Evolutionary conservation across 1,140 invertebrate species (phyloP).

Genomic region (Drosophila insularis): DNA sequence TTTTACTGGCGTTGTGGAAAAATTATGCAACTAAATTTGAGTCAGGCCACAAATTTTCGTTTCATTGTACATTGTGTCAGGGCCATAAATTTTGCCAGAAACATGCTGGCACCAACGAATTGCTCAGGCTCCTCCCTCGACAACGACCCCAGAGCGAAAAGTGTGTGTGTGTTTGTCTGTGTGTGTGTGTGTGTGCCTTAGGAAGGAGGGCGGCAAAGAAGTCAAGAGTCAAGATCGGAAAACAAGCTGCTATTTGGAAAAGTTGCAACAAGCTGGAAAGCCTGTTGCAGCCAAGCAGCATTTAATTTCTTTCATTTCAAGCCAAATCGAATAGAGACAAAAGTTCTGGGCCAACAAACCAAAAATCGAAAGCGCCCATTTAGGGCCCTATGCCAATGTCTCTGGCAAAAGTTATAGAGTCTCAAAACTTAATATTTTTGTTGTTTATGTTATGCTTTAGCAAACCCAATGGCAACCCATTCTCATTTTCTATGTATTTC

Average conservation of each 20-base stretch:
- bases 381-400: neutral
- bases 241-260: conserved; percentile 9
- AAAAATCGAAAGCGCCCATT: neutral
- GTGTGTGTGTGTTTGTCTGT: neutral
- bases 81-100: conserved; percentile 9
- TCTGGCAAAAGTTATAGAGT: conserved; percentile 1
- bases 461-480: neutral
- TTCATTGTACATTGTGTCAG: conserved; percentile 11
- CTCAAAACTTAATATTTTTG: conserved; percentile 6
- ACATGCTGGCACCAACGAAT: conserved; percentile 7
- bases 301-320: conserved; percentile 18
- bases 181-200: neutral
- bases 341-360: neutral
- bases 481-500: too few relatives aligned
- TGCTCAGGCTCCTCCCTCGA: neutral
- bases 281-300: conserved; percentile 12
- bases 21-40: conserved; percentile 11
- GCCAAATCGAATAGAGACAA: conserved; percentile 8
- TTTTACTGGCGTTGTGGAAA: conserved; percentile 14
- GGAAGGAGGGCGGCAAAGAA: neutral
- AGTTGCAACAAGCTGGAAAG: conserved; percentile 13
- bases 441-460: neutral
- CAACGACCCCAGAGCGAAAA: neutral
- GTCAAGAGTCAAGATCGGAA: conserved; percentile 9
- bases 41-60: conserved; percentile 9